Percentiles rank a stretch among this genome's conserved stretches.
Conservation (phyloP, 2,113 vertebrate genomes). For the Elaphurus davidianus region DNA sequence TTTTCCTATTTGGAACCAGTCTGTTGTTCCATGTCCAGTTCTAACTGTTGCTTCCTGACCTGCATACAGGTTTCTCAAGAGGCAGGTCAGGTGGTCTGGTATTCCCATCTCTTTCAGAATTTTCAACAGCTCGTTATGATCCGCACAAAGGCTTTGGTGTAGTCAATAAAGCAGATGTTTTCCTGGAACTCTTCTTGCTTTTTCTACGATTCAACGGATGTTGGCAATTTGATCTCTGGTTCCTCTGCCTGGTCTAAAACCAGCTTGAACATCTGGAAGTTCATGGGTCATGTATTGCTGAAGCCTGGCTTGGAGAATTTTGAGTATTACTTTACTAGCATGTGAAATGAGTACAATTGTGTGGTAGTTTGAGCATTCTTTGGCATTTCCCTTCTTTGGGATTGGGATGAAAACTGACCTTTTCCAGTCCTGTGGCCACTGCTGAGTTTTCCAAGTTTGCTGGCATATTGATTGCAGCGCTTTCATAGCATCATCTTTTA, state of each 20-base stretch:
- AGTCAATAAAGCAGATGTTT: not conserved
- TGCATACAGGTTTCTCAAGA: not conserved
- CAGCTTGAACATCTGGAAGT: not conserved
- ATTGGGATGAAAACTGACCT: not conserved
- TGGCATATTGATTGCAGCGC: not conserved
- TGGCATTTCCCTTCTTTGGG: not conserved
- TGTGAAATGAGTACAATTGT: not conserved
- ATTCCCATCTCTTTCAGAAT: not conserved
- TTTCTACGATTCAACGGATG: not conserved
- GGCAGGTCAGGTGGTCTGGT: not conserved
- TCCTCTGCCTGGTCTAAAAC: not conserved
- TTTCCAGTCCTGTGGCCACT: not conserved
- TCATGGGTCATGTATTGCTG: not conserved
- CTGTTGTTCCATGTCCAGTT: not conserved
- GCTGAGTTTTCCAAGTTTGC: not conserved
- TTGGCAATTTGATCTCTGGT: not conserved
- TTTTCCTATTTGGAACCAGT: not conserved
- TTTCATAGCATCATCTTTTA: not conserved
- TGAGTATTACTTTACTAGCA: not conserved
- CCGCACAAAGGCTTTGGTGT: not conserved
- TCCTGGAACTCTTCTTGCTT: not conserved
- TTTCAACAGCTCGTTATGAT: not conserved
- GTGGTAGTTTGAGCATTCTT: not conserved
- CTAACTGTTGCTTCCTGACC: not conserved
- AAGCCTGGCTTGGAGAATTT: not conserved